Percentiles rank a stretch among this genome's conserved stretches.
Evolutionary conservation across 2,888 invertebrate genomes (phyloP).

Genomic region (Dusona sp.): DNA sequence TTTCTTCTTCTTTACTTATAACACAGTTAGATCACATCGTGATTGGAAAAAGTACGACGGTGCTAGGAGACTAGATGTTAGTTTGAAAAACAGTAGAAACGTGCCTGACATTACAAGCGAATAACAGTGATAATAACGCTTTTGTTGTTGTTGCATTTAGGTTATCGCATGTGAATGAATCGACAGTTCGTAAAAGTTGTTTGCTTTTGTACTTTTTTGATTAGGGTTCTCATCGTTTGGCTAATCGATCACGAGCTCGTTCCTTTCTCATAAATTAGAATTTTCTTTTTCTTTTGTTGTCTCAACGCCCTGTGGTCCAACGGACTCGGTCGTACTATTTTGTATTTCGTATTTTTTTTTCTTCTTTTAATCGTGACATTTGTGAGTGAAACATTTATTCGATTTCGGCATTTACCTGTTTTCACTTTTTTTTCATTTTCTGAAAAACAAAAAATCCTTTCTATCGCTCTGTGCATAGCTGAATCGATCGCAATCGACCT

Average conservation of each 20-base stretch:
- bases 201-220: slow-evolving; percentile 83
- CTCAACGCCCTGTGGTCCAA: slow-evolving; percentile 7
- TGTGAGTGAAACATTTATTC: slow-evolving; percentile 48
- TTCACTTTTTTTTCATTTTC: background rate
- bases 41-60: slow-evolving; percentile 76
- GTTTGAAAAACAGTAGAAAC: slow-evolving; percentile 76
- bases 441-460: slow-evolving; percentile 25
- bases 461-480: slow-evolving; percentile 31
- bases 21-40: slow-evolving; percentile 74
- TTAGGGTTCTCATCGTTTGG: slow-evolving; percentile 81
- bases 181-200: slow-evolving; percentile 55
- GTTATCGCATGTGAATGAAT: slow-evolving; percentile 24
- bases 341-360: background rate
- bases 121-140: slow-evolving; percentile 62
- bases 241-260: slow-evolving; percentile 75
- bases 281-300: background rate
- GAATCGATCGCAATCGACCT: slow-evolving; percentile 36
- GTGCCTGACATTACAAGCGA: slow-evolving; percentile 76
- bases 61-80: slow-evolving; percentile 83
- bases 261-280: slow-evolving; percentile 30
- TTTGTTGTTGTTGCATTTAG: slow-evolving; percentile 38
- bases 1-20: slow-evolving; percentile 46
- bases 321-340: slow-evolving; percentile 16
- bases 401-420: slow-evolving; percentile 28
- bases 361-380: slow-evolving; percentile 18